Conservation (phyloP, 1,140 invertebrate species). For the Drosophila arawakana region DNA sequence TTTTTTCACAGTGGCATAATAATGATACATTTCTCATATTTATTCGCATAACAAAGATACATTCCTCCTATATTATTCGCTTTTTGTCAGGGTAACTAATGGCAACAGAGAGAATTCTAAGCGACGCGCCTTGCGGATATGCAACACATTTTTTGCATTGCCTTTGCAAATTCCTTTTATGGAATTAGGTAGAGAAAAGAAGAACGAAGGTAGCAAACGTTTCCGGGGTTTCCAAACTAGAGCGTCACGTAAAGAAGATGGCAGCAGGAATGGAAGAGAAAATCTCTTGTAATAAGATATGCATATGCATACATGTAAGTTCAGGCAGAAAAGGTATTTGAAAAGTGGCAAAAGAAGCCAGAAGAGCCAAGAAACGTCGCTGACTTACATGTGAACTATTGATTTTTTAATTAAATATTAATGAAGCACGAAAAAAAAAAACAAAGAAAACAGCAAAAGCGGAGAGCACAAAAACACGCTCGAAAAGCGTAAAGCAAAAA, state of each 20-base stretch:
- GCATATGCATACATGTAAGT: constrained; percentile 78
- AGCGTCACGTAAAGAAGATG: constrained; percentile 64
- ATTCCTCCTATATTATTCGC: background rate
- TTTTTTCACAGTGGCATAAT: too few relatives aligned
- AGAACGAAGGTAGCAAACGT: constrained; percentile 15
- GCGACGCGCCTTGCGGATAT: constrained; percentile 32
- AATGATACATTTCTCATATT: too few relatives aligned
- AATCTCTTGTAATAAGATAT: constrained; percentile 80
- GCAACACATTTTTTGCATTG: constrained; percentile 37
- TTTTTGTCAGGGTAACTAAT: constrained; percentile 10
- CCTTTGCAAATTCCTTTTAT: constrained; percentile 47
- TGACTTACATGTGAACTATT: constrained; percentile 82
- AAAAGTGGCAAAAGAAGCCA: constrained; percentile 34
- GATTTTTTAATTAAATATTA: constrained; percentile 84
- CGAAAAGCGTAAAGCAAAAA: constrained; percentile 27
- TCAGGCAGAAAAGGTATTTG: constrained; percentile 48
- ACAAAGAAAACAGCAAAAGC: constrained; percentile 25
- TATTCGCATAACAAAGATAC: background rate
- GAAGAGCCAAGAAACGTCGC: constrained; percentile 38
- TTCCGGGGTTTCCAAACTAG: constrained; percentile 44
- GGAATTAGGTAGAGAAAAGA: background rate
- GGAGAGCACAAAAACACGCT: constrained; percentile 34
- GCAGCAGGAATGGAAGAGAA: constrained; percentile 49
- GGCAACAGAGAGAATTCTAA: constrained; percentile 1
- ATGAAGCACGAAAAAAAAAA: constrained; percentile 73